Evolutionary conservation across 2,797 vertebrate species (phyloP).

Genomic region (Pangasius sanitwongsei): DNA sequence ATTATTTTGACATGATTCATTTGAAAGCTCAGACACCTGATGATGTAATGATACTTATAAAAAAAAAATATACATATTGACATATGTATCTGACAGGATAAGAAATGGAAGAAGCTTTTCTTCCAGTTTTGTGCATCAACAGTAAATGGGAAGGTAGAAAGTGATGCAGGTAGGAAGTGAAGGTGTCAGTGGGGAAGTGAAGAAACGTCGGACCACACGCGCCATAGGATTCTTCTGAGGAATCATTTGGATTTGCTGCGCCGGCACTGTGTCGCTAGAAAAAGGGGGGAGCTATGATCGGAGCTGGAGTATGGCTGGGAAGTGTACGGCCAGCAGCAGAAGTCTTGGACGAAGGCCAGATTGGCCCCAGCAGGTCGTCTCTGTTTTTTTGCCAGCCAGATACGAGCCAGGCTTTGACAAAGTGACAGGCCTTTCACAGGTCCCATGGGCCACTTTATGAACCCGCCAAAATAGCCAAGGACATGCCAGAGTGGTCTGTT

Average conservation of each 20-base stretch:
- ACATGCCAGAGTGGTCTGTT: slow-evolving; percentile 53
- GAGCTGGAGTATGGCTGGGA: not conserved
- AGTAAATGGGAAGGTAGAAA: not conserved
- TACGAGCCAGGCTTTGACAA: slow-evolving; percentile 50
- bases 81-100: not conserved
- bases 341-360: slow-evolving; percentile 22
- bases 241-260: not conserved
- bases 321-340: not conserved
- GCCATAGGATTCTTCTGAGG: not conserved
- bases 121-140: not conserved
- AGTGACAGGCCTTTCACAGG: slow-evolving; percentile 40
- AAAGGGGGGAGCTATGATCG: not conserved
- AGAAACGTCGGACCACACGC: not conserved
- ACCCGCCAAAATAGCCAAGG: slow-evolving; percentile 43
- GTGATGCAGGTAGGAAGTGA: not conserved
- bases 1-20: not conserved
- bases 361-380: slow-evolving; percentile 40
- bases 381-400: slow-evolving; percentile 30
- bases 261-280: not conserved
- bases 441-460: slow-evolving; percentile 56
- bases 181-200: not conserved
- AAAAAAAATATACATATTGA: too few relatives aligned
- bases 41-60: not conserved
- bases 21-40: not conserved
- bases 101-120: not conserved